Percentiles rank a stretch among this genome's conserved stretches.
Conservation (phyloP, 92 coral and sea anemone species). For the Nematostella vectensis region DNA sequence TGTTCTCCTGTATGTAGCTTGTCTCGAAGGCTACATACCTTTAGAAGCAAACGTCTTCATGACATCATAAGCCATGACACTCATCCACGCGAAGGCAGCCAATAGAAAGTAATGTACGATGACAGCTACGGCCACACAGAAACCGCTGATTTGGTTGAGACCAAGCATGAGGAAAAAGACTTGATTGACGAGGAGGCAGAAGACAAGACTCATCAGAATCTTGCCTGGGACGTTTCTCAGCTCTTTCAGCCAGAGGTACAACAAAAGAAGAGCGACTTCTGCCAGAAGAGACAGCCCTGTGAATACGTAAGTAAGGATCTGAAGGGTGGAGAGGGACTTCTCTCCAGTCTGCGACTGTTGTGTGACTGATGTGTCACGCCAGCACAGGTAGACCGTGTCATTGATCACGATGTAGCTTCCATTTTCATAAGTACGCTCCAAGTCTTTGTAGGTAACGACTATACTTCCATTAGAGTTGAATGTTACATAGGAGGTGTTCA, state of each 20-base stretch:
- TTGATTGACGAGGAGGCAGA: slow-evolving; percentile 19
- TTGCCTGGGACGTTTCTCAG: slow-evolving; percentile 33
- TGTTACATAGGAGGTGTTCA: neutral
- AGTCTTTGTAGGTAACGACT: neutral
- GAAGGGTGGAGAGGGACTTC: neutral
- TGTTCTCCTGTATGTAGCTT: no score
- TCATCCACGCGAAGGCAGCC: slow-evolving; percentile 37
- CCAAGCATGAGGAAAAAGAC: neutral
- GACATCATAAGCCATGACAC: slow-evolving; percentile 35
- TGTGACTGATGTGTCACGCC: neutral
- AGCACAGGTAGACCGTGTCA: neutral
- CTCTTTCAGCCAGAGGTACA: slow-evolving; percentile 8
- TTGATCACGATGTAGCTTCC: slow-evolving; percentile 1
- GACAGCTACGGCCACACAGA: slow-evolving; percentile 21
- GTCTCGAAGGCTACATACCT: slow-evolving; percentile 21
- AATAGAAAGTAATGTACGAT: slow-evolving; percentile 27
- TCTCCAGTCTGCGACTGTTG: neutral
- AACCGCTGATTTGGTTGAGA: slow-evolving; percentile 11
- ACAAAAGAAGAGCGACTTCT: slow-evolving; percentile 10
- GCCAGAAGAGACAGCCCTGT: slow-evolving; percentile 14
- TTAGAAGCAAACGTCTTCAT: slow-evolving; percentile 37
- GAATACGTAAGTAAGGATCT: slow-evolving; percentile 10
- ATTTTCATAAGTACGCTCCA: neutral
- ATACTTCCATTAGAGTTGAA: slow-evolving; percentile 4
- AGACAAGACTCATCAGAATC: slow-evolving; percentile 21